Conservation (phyloP, 1,140 invertebrate species). For the Musca vetustissima region DNA sequence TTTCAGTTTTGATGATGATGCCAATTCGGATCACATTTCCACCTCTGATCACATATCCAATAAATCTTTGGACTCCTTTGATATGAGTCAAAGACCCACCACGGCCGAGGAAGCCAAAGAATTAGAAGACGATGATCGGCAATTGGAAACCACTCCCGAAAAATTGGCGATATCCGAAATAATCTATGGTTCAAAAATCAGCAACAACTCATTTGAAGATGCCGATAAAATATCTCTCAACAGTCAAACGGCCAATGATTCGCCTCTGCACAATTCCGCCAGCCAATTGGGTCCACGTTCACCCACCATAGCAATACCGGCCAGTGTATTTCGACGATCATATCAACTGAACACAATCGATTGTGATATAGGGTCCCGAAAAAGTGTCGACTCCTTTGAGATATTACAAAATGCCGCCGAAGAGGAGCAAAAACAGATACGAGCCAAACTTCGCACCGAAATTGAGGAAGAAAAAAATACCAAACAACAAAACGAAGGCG, state of each 20-base stretch:
- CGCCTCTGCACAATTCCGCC: constrained; percentile 31
- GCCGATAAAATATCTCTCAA: constrained; percentile 47
- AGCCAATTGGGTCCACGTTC: constrained; percentile 55
- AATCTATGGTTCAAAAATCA: constrained; percentile 44
- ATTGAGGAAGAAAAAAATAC: neutral
- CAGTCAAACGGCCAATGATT: constrained; percentile 37
- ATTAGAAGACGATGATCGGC: constrained; percentile 32
- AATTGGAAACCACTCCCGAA: constrained; percentile 39
- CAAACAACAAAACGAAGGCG: neutral
- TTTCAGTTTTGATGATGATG: constrained; percentile 51
- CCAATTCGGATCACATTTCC: constrained; percentile 34
- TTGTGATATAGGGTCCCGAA: constrained; percentile 64
- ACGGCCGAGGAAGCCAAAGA: constrained; percentile 56
- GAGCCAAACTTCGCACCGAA: neutral
- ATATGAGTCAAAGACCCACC: constrained; percentile 51
- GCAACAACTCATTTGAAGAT: constrained; percentile 35
- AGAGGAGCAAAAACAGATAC: constrained; percentile 28
- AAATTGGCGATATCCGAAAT: constrained; percentile 49
- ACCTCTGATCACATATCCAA: constrained; percentile 35
- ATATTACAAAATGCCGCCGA: constrained; percentile 42
- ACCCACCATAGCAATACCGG: constrained; percentile 65
- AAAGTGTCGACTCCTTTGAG: constrained; percentile 56
- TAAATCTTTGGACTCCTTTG: constrained; percentile 52
- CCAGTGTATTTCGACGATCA: constrained; percentile 48
- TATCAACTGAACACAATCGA: constrained; percentile 63